Evolutionary conservation across 2,888 invertebrate species (phyloP).

Genomic region (Spisula solida): DNA sequence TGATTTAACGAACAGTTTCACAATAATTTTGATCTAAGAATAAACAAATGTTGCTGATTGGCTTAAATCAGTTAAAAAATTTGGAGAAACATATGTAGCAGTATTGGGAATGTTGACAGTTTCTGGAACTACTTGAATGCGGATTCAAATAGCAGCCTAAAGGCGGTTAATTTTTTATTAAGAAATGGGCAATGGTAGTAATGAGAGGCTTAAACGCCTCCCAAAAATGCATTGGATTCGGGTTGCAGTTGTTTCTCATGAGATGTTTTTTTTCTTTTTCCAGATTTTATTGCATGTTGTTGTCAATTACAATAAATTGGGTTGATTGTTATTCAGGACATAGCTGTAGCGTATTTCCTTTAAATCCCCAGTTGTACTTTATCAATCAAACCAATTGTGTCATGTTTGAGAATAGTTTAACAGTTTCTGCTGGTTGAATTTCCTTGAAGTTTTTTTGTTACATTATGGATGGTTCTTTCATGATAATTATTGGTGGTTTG

Average conservation of each 20-base stretch:
- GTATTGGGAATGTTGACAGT: no score
- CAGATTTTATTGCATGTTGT: not conserved
- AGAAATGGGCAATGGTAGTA: no score
- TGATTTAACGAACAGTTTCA: no score
- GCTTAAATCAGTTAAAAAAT: no score
- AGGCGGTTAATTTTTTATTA: no score
- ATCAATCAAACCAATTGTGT: not conserved
- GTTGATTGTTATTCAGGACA: not conserved
- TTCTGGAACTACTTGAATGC: no score
- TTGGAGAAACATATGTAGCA: no score
- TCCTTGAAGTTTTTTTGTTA: not conserved
- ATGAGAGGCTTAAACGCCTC: no score
- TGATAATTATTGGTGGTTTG: not conserved
- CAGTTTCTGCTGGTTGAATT: not conserved
- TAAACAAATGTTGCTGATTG: no score
- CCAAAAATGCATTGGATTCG: no score
- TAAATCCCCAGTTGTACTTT: not conserved
- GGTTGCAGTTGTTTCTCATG: not conserved
- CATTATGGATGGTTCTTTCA: not conserved
- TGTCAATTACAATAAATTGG: conserved; percentile 11
- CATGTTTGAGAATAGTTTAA: not conserved
- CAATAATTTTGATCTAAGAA: no score
- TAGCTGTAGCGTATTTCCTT: not conserved
- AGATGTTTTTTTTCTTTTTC: not conserved
- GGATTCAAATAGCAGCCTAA: no score